phyloP scores from a whole-genome alignment of 1,140 invertebrate species.

The Pseudoatta argentina region DNA sequence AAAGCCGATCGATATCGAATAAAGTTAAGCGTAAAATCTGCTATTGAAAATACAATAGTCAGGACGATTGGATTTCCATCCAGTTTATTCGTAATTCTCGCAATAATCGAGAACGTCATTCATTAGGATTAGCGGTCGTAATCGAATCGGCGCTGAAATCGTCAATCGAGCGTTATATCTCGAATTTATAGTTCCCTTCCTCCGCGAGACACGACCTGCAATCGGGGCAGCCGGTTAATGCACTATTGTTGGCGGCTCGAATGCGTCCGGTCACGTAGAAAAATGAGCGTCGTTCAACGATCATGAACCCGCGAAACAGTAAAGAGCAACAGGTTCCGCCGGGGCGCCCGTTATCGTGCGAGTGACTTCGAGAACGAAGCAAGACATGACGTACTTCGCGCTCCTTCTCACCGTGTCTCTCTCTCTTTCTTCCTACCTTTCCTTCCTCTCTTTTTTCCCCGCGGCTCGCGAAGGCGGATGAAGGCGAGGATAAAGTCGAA shows the following conservation, averaged over 20 bases:
- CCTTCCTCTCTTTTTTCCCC: constrained; percentile 9
- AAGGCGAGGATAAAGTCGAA: constrained; percentile 77
- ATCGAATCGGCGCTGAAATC: constrained; percentile 36
- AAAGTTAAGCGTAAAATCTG: background rate
- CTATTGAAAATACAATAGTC: background rate
- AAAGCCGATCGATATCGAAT: background rate
- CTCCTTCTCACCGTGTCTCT: constrained; percentile 10
- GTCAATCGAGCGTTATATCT: constrained; percentile 12
- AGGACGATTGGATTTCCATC: background rate
- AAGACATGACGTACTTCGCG: constrained; percentile 60
- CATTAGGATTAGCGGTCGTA: constrained; percentile 3
- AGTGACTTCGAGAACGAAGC: constrained; percentile 63
- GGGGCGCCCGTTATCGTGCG: constrained; percentile 55
- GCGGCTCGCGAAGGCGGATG: constrained; percentile 71
- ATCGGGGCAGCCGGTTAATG: constrained; percentile 33
- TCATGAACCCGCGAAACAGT: constrained; percentile 65
- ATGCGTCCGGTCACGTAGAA: constrained; percentile 54
- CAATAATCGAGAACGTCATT: background rate
- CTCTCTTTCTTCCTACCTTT: background rate
- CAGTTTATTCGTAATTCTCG: constrained; percentile 3
- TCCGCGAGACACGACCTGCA: background rate
- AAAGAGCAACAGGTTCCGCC: constrained; percentile 74
- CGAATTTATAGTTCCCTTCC: constrained; percentile 29
- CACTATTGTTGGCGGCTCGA: constrained; percentile 24
- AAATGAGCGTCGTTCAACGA: constrained; percentile 68